Base-by-base conservation (phyloP, 2,888 invertebrate species). In the Drosophila kambysellisi region DNA sequence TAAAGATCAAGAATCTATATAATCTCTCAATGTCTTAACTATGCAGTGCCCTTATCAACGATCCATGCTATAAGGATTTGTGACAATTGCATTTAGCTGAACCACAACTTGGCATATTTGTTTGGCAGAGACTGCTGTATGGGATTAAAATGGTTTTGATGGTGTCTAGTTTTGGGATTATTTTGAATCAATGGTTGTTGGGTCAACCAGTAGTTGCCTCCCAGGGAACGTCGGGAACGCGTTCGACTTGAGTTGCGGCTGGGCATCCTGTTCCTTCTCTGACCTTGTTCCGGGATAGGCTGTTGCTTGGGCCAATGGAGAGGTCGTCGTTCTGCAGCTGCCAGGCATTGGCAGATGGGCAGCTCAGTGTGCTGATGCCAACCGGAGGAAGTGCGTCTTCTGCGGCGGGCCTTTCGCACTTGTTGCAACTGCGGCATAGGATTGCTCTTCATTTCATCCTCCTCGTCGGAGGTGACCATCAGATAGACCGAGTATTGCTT, bases 251-350 rank as follows among this genome's bases (percentile, higher is more conserved):
- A 50, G 0, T 32, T 56, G 46, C 48, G 25, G 1, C 51, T 62
- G 4, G 51, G 30, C 30, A n/a, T 15, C 32, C 9, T n/a, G 8
- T 30, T 56, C 46, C n/a, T 52, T 17, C 5, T 35, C 15, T 20
- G 32, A 1, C 3, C 33, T 60, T 33, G 12, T 11, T 29, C 41
- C 20, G 29, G 39, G 8, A 37, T 59, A 20, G 8, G 51, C 6
- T 82, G 82, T 4, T 35, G 67, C 35, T 82, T 89, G 59, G 86
- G 85, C 89, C 84, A 86, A 41, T 86, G 89, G n/a, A 89, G 56
- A 1, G 89, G 89, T 9, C 71, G 58, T 4, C 84, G 65, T 4
- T 59, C 8, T 12, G 25, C 46, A 25, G 15, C 30, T 0, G 53
- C 50, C 29, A 50, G 15, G 7, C 11, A n/a, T 52, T 29, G 15